phyloP scores from a whole-genome alignment of 2,888 invertebrate genomes.

The Smittia sp. region DNA sequence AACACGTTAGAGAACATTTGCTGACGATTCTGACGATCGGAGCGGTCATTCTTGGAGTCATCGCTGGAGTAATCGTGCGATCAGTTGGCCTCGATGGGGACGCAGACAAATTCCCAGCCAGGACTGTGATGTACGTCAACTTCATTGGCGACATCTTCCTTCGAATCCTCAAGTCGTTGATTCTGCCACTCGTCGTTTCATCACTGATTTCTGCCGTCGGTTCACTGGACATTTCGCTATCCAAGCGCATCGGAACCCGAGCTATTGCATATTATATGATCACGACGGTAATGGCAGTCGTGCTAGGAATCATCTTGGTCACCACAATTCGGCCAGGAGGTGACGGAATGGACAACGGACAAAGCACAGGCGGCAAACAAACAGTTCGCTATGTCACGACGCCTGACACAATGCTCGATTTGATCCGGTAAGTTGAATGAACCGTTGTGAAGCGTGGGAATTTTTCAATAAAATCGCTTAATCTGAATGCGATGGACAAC shows the following conservation, averaged over 20 bases:
- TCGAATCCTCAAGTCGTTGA: slow-evolving; percentile 70
- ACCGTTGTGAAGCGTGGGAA: slow-evolving; percentile 1
- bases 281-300: slow-evolving; percentile 67
- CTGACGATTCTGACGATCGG: slow-evolving; percentile 60
- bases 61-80: slow-evolving; percentile 56
- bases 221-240: slow-evolving; percentile 64
- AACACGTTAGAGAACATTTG: slow-evolving; percentile 47
- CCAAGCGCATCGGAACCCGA: slow-evolving; percentile 64
- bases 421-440: slow-evolving; percentile 58
- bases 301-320: slow-evolving; percentile 70
- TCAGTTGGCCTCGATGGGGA: slow-evolving; percentile 44
- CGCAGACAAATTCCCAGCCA: slow-evolving; percentile 53
- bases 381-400: slow-evolving; percentile 58
- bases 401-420: slow-evolving; percentile 67
- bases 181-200: slow-evolving; percentile 69
- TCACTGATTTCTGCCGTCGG: slow-evolving; percentile 69
- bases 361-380: slow-evolving; percentile 44
- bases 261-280: slow-evolving; percentile 67
- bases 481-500: too few species aligned
- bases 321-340: slow-evolving; percentile 63
- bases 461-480: not conserved
- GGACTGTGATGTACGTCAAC: slow-evolving; percentile 68
- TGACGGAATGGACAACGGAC: slow-evolving; percentile 43
- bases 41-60: slow-evolving; percentile 58
- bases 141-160: slow-evolving; percentile 71